Percentiles rank a stretch among this genome's conserved stretches.
Conservation (phyloP, 2,797 vertebrate genomes). For the Aplochiton taeniatus region DNA sequence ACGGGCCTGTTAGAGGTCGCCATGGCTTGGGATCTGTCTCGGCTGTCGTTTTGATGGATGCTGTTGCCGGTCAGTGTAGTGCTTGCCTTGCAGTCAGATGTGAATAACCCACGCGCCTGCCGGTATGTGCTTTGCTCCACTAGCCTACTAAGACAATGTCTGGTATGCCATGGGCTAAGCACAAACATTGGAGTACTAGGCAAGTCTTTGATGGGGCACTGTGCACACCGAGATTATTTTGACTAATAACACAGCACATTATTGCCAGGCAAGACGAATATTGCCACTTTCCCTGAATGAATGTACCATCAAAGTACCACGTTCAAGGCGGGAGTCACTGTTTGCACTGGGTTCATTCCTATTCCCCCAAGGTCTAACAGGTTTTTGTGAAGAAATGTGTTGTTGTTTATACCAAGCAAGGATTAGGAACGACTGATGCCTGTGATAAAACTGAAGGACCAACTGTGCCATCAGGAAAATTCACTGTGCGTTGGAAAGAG, state of each 20-base stretch:
- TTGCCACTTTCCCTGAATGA: too few relatives aligned
- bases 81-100: too few relatives aligned
- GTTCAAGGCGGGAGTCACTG: background rate
- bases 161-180: background rate
- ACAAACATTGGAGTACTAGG: background rate
- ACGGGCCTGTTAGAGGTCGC: slow-evolving; percentile 52
- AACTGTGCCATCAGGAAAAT: too few relatives aligned
- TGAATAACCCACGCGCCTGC: too few relatives aligned
- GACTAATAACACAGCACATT: too few relatives aligned
- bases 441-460: slow-evolving; percentile 9
- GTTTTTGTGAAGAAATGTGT: slow-evolving; percentile 4
- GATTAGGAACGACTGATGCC: slow-evolving; percentile 13
- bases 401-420: slow-evolving; percentile 9
- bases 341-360: background rate
- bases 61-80: slow-evolving; percentile 50
- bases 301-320: too few relatives aligned
- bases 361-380: slow-evolving; percentile 36
- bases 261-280: too few relatives aligned
- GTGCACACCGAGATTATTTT: too few relatives aligned
- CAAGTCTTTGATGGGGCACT: background rate
- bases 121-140: slow-evolving; percentile 45
- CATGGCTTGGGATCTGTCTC: slow-evolving; percentile 44
- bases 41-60: slow-evolving; percentile 72
- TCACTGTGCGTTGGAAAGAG: too few relatives aligned
- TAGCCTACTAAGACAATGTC: slow-evolving; percentile 7